Conservation (phyloP, 2,113 vertebrate species). For the Gila orcuttii region DNA sequence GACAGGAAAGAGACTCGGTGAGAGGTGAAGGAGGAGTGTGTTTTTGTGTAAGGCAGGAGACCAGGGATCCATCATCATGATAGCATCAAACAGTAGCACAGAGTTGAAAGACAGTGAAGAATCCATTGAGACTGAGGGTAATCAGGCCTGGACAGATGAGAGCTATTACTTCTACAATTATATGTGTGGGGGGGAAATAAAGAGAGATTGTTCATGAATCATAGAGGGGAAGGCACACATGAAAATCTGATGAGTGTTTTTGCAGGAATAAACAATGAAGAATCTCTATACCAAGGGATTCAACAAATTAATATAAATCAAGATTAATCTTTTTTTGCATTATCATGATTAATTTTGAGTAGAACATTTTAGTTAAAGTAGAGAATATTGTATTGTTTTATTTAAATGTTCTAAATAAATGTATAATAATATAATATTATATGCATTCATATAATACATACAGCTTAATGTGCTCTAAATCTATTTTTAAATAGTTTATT, state of each 20-base stretch:
- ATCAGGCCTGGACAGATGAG: constrained; percentile 22
- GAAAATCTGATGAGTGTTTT: not conserved
- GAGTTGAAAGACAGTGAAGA: constrained; percentile 20
- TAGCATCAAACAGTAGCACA: constrained; percentile 17
- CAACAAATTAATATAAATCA: not conserved
- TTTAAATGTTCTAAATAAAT: too few relatives aligned
- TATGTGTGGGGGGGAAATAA: not conserved
- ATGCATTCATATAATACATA: too few relatives aligned
- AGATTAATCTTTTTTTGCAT: not conserved
- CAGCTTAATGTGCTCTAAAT: too few relatives aligned
- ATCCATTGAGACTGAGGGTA: constrained; percentile 11
- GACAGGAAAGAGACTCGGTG: not conserved
- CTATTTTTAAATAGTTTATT: too few relatives aligned
- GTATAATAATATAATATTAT: too few relatives aligned
- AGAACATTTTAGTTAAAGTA: too few relatives aligned
- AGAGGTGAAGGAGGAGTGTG: not conserved
- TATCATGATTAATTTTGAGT: too few relatives aligned
- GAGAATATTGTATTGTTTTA: too few relatives aligned
- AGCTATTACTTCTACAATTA: constrained; percentile 38
- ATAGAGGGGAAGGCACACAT: not conserved
- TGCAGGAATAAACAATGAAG: not conserved
- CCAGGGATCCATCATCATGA: constrained; percentile 27
- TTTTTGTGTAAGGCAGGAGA: constrained; percentile 24
- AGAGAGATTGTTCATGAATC: constrained; percentile 2
- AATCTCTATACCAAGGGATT: not conserved